Evolutionary conservation across 2,888 invertebrate species (phyloP).

Genomic region (Dasypolia templi): DNA sequence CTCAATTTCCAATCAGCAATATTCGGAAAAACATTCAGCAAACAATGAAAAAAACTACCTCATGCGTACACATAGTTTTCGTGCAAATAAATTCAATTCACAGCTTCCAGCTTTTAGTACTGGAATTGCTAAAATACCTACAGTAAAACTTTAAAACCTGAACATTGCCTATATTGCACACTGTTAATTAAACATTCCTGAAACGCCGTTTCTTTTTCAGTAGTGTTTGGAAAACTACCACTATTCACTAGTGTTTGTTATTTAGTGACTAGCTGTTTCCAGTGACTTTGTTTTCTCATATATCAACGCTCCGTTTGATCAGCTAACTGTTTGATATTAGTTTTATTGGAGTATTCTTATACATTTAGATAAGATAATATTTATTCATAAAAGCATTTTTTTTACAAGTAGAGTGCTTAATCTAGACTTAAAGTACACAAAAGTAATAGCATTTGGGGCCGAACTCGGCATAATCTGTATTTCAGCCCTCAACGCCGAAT

Average conservation of each 20-base stretch:
- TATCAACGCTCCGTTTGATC: no score
- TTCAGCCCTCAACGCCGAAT: no score
- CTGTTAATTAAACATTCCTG: conserved; percentile 52
- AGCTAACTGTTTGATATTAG: no score
- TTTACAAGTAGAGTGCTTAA: no score
- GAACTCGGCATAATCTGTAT: no score
- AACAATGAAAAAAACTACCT: conserved; percentile 10
- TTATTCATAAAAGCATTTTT: no score
- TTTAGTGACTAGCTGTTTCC: not conserved
- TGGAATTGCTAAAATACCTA: not conserved
- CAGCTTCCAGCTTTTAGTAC: not conserved
- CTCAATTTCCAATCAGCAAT: not conserved
- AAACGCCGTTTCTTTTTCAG: conserved; percentile 2
- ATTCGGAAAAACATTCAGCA: not conserved
- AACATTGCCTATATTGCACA: conserved; percentile 1
- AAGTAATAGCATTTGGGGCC: no score
- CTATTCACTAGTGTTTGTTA: conserved; percentile 7
- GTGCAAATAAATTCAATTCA: conserved; percentile 29
- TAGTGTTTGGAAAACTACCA: not conserved
- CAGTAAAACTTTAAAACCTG: conserved; percentile 15
- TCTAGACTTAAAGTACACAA: no score
- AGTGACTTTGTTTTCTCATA: not conserved
- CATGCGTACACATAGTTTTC: not conserved
- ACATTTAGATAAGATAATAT: no score
- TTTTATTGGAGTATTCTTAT: no score